These are phyloP conservation scores for Oryzaephilus surinamensis DNA, from an alignment of 1,140 invertebrate species.

Conservation along the genomic window DNA sequence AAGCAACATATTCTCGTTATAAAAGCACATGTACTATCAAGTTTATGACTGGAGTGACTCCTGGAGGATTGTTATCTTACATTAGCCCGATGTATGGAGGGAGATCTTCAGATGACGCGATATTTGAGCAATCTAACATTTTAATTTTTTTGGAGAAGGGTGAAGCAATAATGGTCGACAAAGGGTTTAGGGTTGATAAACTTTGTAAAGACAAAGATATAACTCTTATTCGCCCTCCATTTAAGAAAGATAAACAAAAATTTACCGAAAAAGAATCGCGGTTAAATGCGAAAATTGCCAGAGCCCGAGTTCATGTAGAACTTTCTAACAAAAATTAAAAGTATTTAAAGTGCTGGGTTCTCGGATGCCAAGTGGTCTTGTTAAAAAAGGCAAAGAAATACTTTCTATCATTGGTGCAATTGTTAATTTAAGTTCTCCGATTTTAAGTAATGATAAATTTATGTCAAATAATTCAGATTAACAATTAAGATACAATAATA, in stretches of 20 bases:
- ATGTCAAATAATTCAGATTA: too few relatives aligned
- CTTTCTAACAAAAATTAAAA: too few relatives aligned
- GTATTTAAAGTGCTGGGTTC: too few relatives aligned
- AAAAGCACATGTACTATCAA: conserved; percentile 21
- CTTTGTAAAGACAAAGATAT: conserved; percentile 7
- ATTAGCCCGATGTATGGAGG: conserved; percentile 24
- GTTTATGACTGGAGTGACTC: conserved; percentile 24
- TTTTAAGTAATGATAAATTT: too few relatives aligned
- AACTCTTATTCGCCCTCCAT: conserved; percentile 13
- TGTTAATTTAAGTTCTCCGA: too few relatives aligned
- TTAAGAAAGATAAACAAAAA: conserved; percentile 14
- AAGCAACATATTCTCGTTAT: conserved; percentile 7
- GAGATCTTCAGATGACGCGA: conserved; percentile 18
- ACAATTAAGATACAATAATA: too few relatives aligned
- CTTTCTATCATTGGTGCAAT: too few relatives aligned
- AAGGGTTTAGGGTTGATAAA: conserved; percentile 15
- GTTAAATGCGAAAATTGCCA: conserved; percentile 19
- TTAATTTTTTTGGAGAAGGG: not conserved
- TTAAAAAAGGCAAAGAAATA: too few relatives aligned
- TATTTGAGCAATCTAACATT: conserved; percentile 15
- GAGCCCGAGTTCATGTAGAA: conserved; percentile 13
- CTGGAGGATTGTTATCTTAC: conserved; percentile 25
- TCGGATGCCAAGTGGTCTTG: too few relatives aligned
- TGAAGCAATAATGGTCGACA: conserved; percentile 14
- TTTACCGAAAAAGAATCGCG: conserved; percentile 14